These are phyloP conservation scores for Cartodere bifasciata DNA, from an alignment of 2,888 invertebrate species.

Conservation along the genomic window DNA sequence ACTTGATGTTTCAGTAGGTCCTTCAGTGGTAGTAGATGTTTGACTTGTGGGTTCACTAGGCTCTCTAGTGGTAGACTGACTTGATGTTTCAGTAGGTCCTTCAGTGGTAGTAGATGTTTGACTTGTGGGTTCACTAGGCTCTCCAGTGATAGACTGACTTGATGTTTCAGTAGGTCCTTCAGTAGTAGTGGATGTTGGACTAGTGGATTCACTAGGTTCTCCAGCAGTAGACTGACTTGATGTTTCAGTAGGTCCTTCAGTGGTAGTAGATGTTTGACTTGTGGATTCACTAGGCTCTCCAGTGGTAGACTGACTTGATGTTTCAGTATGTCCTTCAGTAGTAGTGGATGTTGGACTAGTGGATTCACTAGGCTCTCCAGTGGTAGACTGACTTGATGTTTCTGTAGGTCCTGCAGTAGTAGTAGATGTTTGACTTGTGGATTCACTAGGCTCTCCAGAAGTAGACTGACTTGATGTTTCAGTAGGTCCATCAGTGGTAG, in stretches of 20 bases:
- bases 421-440: background rate
- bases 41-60: background rate
- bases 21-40: too few species aligned
- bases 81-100: background rate
- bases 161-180: background rate
- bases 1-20: background rate
- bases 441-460: background rate
- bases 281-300: background rate
- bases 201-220: background rate
- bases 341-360: background rate
- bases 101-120: constrained; percentile 3
- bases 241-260: background rate
- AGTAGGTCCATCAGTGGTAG: too few species aligned
- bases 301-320: background rate
- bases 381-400: background rate
- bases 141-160: background rate
- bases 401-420: constrained; percentile 1
- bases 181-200: constrained; percentile 1
- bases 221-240: background rate
- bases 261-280: constrained; percentile 1
- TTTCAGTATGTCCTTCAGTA: background rate
- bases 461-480: background rate
- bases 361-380: background rate
- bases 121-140: background rate
- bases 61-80: background rate